Conservation (phyloP, 2,113 vertebrate genomes). For the Aleadryas rufinucha region DNA sequence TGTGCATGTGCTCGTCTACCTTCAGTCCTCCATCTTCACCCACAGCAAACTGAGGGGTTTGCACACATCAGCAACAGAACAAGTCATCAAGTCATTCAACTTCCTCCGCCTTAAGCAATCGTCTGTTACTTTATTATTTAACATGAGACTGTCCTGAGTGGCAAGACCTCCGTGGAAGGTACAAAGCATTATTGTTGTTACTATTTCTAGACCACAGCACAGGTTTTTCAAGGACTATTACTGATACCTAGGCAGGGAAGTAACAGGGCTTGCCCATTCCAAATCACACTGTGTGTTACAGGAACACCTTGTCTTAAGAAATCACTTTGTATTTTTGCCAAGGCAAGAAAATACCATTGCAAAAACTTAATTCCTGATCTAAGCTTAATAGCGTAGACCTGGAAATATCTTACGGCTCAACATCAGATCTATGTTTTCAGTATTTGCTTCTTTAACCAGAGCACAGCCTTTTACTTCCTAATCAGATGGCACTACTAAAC, state of each 20-base stretch:
- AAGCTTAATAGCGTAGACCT: background rate
- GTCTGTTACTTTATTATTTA: background rate
- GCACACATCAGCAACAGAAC: background rate
- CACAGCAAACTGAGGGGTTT: conserved; percentile 78
- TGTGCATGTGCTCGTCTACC: conserved; percentile 88
- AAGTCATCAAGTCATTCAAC: background rate
- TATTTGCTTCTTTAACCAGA: background rate
- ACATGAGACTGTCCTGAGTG: background rate
- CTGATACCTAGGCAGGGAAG: background rate
- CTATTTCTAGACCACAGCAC: background rate
- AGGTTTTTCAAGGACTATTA: background rate
- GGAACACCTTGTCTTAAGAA: background rate
- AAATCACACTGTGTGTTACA: background rate
- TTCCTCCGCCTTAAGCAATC: background rate
- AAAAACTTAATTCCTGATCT: background rate
- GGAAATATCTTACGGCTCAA: background rate
- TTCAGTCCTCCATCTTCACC: conserved; percentile 83
- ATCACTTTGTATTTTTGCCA: background rate
- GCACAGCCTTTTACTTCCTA: background rate
- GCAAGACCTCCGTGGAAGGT: background rate
- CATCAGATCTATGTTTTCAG: background rate
- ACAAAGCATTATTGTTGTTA: background rate
- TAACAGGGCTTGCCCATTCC: background rate
- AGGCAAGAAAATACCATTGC: background rate
- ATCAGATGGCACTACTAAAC: background rate